These are phyloP conservation scores for Emydoidea blandingii DNA, from an alignment of 2,797 vertebrate genomes.

Conservation along the genomic window DNA sequence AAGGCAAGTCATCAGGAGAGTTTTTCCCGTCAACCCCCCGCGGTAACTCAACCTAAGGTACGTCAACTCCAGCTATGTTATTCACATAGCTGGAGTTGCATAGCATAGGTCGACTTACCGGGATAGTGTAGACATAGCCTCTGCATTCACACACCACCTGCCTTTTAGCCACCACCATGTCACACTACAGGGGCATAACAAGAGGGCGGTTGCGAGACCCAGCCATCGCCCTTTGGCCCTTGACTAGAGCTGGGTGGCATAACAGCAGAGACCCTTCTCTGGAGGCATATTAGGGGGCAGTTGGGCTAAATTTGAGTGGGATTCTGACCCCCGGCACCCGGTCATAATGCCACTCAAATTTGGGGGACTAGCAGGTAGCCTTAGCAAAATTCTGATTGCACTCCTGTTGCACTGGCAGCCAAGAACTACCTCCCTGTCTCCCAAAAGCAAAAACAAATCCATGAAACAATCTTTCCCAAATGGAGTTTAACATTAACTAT, in stretches of 20 bases:
- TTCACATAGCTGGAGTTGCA: too few species aligned
- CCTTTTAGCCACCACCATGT: not conserved
- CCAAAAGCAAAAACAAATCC: not conserved
- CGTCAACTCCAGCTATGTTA: too few species aligned
- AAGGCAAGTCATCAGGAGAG: too few species aligned
- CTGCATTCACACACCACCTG: not conserved
- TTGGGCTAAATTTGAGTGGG: not conserved
- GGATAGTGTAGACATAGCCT: too few species aligned
- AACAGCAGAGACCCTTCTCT: too few species aligned
- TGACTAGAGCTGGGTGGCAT: not conserved
- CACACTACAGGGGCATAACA: too few species aligned
- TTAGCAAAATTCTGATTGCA: not conserved
- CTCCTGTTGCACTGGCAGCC: not conserved
- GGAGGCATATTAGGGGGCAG: not conserved
- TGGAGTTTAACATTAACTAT: not conserved
- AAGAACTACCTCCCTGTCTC: not conserved
- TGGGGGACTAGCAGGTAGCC: not conserved
- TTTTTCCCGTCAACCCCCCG: accelerated
- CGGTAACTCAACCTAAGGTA: too few species aligned
- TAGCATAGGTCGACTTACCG: too few species aligned
- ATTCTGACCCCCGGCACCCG: not conserved
- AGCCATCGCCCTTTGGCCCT: not conserved
- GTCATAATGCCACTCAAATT: not conserved
- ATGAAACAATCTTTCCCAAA: not conserved
- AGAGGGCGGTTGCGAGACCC: not conserved